phyloP scores from a whole-genome alignment of 2,113 vertebrate species.

The Vimba vimba region DNA sequence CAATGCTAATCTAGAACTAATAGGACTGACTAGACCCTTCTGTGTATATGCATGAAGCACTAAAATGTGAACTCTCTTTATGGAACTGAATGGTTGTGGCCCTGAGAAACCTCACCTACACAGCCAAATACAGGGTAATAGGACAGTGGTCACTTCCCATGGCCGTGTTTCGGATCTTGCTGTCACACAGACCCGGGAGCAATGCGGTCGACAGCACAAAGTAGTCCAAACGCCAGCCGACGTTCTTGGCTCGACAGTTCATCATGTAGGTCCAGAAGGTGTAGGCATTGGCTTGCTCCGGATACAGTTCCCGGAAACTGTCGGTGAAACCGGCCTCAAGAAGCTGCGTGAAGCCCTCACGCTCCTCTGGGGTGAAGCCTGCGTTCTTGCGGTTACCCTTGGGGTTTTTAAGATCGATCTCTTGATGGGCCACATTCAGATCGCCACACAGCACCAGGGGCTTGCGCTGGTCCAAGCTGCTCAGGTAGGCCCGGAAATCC shows the following conservation, averaged over 20 bases:
- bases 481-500: constrained; percentile 83
- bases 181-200: constrained; percentile 82
- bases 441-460: constrained; percentile 88
- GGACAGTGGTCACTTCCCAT: constrained; percentile 92
- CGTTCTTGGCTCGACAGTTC: constrained; percentile 86
- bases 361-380: constrained; percentile 87
- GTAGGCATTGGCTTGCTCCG: constrained; percentile 80
- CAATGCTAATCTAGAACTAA: constrained; percentile 15
- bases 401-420: constrained; percentile 90
- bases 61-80: background rate
- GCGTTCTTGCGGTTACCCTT: constrained; percentile 90
- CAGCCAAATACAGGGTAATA: constrained; percentile 82
- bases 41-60: background rate
- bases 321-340: constrained; percentile 81
- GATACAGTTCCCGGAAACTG: constrained; percentile 88
- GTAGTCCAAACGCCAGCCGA: constrained; percentile 92
- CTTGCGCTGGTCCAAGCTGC: constrained; percentile 81
- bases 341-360: constrained; percentile 82
- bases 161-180: constrained; percentile 86
- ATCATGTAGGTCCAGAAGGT: constrained; percentile 97
- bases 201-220: constrained; percentile 84
- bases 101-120: constrained; percentile 63
- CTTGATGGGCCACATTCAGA: constrained; percentile 89
- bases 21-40: background rate
- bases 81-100: background rate